Conservation (phyloP, 2,888 invertebrate genomes). For the Marronus borbonicus region DNA sequence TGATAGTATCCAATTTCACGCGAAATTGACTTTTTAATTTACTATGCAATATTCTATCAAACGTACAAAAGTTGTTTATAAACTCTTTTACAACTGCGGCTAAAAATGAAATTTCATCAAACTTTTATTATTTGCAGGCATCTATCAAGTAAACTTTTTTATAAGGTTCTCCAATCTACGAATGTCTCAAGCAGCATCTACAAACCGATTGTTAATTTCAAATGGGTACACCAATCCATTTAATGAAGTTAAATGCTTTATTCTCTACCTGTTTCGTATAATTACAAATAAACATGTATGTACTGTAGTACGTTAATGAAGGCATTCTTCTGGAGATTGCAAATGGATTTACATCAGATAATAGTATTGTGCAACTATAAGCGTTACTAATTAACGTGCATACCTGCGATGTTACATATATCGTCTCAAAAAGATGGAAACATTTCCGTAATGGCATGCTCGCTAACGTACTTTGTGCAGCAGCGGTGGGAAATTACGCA, state of each 20-base stretch:
- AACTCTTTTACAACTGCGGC: background rate
- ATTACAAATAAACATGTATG: background rate
- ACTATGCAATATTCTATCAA: background rate
- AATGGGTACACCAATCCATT: background rate
- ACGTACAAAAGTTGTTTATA: slow-evolving; percentile 1
- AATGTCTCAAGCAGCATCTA: background rate
- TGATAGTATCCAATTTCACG: slow-evolving; percentile 14
- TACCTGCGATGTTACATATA: slow-evolving; percentile 1
- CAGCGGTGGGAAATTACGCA: too few relatives aligned
- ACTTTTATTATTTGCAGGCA: background rate
- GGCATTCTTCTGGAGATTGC: slow-evolving; percentile 29
- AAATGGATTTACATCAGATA: slow-evolving; percentile 54
- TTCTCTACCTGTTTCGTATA: background rate
- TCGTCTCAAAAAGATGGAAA: slow-evolving; percentile 32
- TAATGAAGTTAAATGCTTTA: slow-evolving; percentile 12
- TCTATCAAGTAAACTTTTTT: too few relatives aligned
- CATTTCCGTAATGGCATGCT: slow-evolving; percentile 13
- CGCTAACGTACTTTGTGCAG: background rate
- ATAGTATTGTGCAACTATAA: slow-evolving; percentile 55
- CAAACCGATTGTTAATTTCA: too few relatives aligned
- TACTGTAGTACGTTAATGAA: slow-evolving; percentile 3
- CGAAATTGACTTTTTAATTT: slow-evolving; percentile 19
- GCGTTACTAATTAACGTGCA: slow-evolving; percentile 49
- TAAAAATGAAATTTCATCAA: background rate
- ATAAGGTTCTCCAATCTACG: background rate